Evolutionary conservation across 2,888 invertebrate genomes (phyloP).

Genomic region (Rotaria sp.): DNA sequence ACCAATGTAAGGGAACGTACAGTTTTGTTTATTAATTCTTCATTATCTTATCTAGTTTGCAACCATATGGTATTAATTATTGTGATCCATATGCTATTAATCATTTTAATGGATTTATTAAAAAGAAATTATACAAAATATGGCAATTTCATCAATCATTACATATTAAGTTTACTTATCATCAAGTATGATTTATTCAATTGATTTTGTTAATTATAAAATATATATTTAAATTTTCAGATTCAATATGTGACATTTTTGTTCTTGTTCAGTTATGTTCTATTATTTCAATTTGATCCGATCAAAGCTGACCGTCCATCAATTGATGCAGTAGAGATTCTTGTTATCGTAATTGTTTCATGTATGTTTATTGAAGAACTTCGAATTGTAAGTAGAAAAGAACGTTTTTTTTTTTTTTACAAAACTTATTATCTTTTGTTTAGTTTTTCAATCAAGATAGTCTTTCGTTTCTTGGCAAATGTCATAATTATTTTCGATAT

Average conservation of each 20-base stretch:
- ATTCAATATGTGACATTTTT: neutral
- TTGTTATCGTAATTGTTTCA: neutral
- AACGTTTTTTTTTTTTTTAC: too few species aligned
- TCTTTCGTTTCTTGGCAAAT: neutral
- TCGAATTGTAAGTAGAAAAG: neutral
- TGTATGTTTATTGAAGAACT: neutral
- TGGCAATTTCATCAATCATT: conserved; percentile 9
- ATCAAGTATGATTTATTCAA: neutral
- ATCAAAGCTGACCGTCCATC: too few species aligned
- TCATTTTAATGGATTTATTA: neutral
- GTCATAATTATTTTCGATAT: neutral
- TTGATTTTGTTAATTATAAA: too few species aligned
- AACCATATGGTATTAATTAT: conserved; percentile 1
- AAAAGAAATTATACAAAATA: neutral
- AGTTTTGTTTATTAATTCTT: neutral
- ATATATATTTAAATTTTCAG: neutral
- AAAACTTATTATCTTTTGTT: neutral
- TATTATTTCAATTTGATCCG: neutral
- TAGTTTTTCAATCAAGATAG: neutral
- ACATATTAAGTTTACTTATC: conserved; percentile 1
- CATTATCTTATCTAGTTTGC: neutral
- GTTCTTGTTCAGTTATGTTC: neutral
- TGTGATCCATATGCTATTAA: conserved; percentile 1
- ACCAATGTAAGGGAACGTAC: neutral
- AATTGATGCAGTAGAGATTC: neutral